Conservation (phyloP, 92 coral and sea anemone species). For the Epizoanthus rinbou region DNA sequence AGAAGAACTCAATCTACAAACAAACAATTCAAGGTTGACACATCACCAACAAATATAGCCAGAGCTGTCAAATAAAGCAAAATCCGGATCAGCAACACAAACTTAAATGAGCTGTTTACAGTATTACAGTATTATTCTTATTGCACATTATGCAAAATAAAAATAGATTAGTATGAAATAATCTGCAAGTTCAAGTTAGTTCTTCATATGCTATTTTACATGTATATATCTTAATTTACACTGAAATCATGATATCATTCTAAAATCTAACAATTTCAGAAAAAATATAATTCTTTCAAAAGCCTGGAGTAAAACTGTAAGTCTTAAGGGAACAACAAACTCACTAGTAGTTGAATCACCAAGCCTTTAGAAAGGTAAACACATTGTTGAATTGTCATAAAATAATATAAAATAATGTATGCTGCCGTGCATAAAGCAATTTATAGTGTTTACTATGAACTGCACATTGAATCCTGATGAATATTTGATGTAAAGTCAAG, state of each 20-base stretch:
- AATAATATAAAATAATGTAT: not conserved
- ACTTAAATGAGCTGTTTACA: not conserved
- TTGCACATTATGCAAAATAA: too few species aligned
- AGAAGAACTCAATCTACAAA: not conserved
- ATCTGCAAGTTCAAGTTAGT: too few species aligned
- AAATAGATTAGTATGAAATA: too few species aligned
- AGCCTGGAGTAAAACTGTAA: not conserved
- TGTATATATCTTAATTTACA: too few species aligned
- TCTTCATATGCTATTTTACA: too few species aligned
- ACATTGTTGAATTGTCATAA: not conserved
- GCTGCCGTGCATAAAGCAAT: slow-evolving; percentile 25
- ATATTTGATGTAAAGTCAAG: slow-evolving; percentile 31
- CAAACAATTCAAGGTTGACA: not conserved
- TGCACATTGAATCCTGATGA: slow-evolving; percentile 26
- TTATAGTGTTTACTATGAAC: slow-evolving; percentile 11
- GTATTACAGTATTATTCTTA: too few species aligned
- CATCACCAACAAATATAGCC: not conserved
- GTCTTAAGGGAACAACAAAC: not conserved
- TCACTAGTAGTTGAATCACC: not conserved
- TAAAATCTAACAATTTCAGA: not conserved
- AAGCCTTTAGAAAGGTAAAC: not conserved
- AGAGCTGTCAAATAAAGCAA: not conserved
- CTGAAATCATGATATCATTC: too few species aligned
- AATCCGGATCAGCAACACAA: not conserved
- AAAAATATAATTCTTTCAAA: not conserved